These are phyloP conservation scores for Heliocidaris erythrogramma DNA, from an alignment of 35 echinoderm and acorn worm genomes.

Conservation along the genomic window DNA sequence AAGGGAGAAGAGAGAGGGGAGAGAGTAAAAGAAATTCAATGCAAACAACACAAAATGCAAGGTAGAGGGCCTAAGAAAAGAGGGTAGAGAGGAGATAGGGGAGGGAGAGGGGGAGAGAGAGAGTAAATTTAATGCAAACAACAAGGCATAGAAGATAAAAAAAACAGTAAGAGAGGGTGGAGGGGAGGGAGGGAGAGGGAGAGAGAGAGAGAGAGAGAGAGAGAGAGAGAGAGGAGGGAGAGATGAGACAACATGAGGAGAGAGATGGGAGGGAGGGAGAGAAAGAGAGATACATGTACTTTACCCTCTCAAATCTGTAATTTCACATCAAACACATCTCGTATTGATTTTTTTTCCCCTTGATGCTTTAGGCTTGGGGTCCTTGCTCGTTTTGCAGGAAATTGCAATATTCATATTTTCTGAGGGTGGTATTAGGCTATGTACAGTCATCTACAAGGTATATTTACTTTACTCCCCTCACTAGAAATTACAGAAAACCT, in stretches of 20 bases:
- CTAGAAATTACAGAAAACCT: neutral
- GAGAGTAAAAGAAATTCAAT: neutral
- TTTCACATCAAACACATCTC: neutral
- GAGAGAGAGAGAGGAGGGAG: neutral
- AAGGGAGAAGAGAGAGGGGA: neutral
- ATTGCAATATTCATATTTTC: slow-evolving; percentile 5
- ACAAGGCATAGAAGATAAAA: no score
- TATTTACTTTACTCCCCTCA: neutral
- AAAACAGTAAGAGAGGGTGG: no score
- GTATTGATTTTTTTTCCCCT: neutral
- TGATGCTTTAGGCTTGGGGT: neutral
- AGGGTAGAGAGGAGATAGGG: neutral
- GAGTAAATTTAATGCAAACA: no score
- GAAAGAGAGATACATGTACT: neutral
- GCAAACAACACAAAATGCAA: no score
- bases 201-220: neutral
- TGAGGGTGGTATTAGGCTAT: neutral
- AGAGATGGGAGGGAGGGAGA: neutral
- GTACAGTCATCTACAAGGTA: neutral
- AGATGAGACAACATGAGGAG: neutral
- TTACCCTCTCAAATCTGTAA: neutral
- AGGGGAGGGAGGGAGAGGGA: neutral
- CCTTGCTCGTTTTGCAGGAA: neutral
- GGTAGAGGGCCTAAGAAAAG: no score
- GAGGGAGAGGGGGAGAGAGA: neutral